Conservation (phyloP, 2,888 invertebrate genomes). For the Podabrus alpinus region DNA sequence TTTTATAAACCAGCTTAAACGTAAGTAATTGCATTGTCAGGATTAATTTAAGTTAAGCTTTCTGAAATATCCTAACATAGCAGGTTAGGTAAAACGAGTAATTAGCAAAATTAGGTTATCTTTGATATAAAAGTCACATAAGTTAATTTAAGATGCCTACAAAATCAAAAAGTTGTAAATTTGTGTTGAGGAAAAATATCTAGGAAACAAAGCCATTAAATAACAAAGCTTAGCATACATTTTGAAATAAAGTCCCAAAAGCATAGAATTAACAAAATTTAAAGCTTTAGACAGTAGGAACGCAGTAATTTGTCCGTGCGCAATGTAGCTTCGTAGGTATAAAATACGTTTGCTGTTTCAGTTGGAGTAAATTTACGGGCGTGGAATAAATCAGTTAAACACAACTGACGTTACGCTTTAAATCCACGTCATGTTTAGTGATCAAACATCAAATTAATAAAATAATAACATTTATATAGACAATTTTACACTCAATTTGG, state of each 20-base stretch:
- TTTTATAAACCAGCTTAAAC: neutral
- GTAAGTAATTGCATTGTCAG: neutral
- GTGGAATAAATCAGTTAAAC: conserved; percentile 19
- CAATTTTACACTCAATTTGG: neutral
- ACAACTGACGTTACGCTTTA: conserved; percentile 9
- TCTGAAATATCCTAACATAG: neutral
- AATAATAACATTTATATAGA: neutral
- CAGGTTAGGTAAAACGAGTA: neutral
- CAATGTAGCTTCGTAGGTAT: conserved; percentile 11
- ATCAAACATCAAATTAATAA: conserved; percentile 4
- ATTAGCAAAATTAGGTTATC: neutral
- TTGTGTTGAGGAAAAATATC: neutral
- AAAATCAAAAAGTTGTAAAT: neutral
- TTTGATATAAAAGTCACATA: neutral
- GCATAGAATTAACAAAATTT: conserved; percentile 15
- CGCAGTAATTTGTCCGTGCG: conserved; percentile 21
- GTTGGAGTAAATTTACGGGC: conserved; percentile 14
- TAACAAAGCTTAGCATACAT: conserved; percentile 14
- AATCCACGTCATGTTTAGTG: conserved; percentile 12
- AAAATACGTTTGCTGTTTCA: conserved; percentile 19
- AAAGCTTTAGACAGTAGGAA: conserved; percentile 14
- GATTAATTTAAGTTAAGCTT: neutral
- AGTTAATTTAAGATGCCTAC: neutral
- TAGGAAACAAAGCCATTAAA: conserved; percentile 8
- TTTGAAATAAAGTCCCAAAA: conserved; percentile 16